Conservation (phyloP, 2,888 invertebrate genomes). For the Dexiosoma caninum region DNA sequence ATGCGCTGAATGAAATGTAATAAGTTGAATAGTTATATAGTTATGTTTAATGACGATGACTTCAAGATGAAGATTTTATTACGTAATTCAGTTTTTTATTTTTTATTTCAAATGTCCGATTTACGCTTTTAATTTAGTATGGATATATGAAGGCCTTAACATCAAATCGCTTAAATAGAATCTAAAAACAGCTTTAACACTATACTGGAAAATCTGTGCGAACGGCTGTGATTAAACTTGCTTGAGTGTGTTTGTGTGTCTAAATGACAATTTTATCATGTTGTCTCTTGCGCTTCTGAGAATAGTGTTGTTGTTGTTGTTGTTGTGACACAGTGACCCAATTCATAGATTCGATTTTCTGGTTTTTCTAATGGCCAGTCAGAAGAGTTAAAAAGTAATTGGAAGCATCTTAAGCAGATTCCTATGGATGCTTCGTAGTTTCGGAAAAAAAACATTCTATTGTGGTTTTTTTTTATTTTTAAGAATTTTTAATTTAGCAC, state of each 20-base stretch:
- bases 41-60: no score
- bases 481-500: slow-evolving; percentile 1
- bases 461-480: background rate
- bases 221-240: background rate
- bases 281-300: slow-evolving; percentile 35
- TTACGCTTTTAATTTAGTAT: no score
- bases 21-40: no score
- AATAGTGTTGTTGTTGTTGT: slow-evolving; percentile 45
- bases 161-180: background rate
- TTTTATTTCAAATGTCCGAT: no score
- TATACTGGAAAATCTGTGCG: background rate
- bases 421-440: slow-evolving; percentile 10
- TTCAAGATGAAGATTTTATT: no score
- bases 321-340: slow-evolving; percentile 74
- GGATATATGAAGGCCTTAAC: no score
- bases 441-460: slow-evolving; percentile 22
- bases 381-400: slow-evolving; percentile 58
- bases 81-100: no score
- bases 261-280: background rate
- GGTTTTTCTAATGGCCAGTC: slow-evolving; percentile 68
- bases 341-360: slow-evolving; percentile 74
- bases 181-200: background rate
- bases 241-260: background rate
- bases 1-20: no score
- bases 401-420: slow-evolving; percentile 62